Evolutionary conservation across 2,888 invertebrate genomes (phyloP).

Genomic region (Mayetiola destructor): DNA sequence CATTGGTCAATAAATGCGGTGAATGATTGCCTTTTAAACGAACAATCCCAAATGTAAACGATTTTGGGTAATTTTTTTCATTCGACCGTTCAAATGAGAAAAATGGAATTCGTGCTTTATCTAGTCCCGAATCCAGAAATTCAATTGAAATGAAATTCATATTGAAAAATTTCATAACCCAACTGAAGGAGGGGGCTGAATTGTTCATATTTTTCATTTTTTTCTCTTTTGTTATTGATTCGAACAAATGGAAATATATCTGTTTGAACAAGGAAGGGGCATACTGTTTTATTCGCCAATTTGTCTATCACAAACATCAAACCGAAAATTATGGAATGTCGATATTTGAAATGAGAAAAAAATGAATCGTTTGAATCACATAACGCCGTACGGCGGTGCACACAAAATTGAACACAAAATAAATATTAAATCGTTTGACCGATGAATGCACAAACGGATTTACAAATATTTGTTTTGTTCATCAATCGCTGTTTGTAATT

Average conservation of each 20-base stretch:
- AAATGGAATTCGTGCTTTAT: constrained; percentile 3
- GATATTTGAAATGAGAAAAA: neutral
- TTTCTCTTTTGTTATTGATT: neutral
- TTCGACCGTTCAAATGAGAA: neutral
- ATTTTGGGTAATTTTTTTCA: neutral
- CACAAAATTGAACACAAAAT: neutral
- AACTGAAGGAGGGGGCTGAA: neutral
- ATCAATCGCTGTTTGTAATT: neutral
- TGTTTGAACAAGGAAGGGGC: neutral
- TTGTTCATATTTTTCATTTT: neutral
- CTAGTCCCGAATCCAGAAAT: neutral
- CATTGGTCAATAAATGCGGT: neutral
- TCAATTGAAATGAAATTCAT: neutral
- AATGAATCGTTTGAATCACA: constrained; percentile 1
- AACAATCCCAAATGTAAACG: neutral
- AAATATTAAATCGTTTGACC: constrained; percentile 9
- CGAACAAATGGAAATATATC: constrained; percentile 1
- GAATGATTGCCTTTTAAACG: constrained; percentile 7
- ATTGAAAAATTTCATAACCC: neutral
- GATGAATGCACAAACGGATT: neutral
- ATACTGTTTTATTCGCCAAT: neutral
- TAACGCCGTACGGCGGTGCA: neutral
- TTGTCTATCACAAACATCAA: neutral
- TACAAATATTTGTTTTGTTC: constrained; percentile 4
- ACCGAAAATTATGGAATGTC: constrained; percentile 12